These are phyloP conservation scores for Sinhomidia bicolor DNA, from an alignment of 2,888 invertebrate genomes.

Conservation along the genomic window DNA sequence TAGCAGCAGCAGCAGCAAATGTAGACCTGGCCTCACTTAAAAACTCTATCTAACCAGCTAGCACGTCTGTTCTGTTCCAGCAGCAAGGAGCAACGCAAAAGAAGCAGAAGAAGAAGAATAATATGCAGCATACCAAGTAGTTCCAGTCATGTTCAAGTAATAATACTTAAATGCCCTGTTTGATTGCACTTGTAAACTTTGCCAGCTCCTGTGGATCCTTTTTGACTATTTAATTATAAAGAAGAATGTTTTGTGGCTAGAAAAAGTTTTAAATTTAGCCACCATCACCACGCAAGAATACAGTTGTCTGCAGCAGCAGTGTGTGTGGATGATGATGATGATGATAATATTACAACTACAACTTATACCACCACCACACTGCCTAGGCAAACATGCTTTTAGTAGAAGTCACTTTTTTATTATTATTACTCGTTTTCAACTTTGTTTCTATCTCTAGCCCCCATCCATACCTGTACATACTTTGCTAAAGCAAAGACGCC, in stretches of 20 bases:
- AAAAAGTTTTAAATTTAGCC: constrained; percentile 36
- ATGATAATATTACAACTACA: background rate
- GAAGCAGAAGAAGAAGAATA: no score
- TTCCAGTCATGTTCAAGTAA: constrained; percentile 38
- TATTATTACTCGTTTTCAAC: background rate
- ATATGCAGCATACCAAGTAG: constrained; percentile 24
- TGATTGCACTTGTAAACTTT: constrained; percentile 39
- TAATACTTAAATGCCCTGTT: constrained; percentile 48
- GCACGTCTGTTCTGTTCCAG: background rate
- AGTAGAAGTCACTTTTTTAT: no score
- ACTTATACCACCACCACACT: no score
- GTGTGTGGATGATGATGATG: background rate
- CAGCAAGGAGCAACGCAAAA: no score
- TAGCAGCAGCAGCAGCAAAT: background rate
- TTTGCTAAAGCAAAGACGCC: background rate
- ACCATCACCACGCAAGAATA: no score
- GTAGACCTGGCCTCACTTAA: background rate
- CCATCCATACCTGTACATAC: background rate
- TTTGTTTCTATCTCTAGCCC: background rate
- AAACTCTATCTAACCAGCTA: no score
- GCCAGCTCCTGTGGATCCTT: constrained; percentile 31
- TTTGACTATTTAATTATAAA: constrained; percentile 45
- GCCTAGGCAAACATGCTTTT: background rate
- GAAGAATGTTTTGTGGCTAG: constrained; percentile 34
- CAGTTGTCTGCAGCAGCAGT: background rate